Evolutionary conservation across 2,888 invertebrate species (phyloP).

Genomic region (Prionchulus punctatus): DNA sequence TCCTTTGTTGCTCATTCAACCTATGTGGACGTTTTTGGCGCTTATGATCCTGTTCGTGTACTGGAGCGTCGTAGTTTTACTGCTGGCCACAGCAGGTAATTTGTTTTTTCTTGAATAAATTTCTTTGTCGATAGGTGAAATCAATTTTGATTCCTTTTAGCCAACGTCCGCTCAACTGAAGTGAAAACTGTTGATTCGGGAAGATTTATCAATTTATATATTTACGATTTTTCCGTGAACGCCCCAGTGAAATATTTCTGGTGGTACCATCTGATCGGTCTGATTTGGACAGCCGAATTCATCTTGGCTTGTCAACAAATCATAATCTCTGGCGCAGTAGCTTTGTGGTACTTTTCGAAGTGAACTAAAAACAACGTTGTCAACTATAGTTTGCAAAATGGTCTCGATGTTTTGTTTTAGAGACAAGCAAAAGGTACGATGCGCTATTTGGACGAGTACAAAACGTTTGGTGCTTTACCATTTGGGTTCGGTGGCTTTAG

Average conservation of each 20-base stretch:
- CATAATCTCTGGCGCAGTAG: conserved; percentile 78
- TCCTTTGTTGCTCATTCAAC: background rate
- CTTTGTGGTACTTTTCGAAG: conserved; percentile 79
- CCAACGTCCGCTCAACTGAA: no score
- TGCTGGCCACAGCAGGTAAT: background rate
- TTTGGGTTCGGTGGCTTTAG: conserved; percentile 37
- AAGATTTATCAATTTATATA: no score
- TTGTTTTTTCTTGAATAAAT: no score
- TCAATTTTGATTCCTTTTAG: no score
- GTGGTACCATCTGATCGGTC: conserved; percentile 74
- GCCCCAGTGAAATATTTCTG: conserved; percentile 75
- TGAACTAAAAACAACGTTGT: no score
- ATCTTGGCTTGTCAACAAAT: conserved; percentile 85
- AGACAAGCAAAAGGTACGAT: no score
- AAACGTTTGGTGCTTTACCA: conserved; percentile 32
- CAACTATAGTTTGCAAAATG: no score
- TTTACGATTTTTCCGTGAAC: no score
- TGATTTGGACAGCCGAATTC: conserved; percentile 84
- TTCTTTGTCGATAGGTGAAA: no score
- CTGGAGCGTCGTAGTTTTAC: background rate
- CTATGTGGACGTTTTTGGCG: background rate
- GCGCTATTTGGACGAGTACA: no score
- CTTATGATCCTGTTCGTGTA: background rate
- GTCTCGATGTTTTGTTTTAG: no score
- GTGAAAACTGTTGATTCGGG: no score